These are phyloP conservation scores for Drosophila yakuba DNA, from an alignment of 1,140 invertebrate species.

Conservation along the genomic window DNA sequence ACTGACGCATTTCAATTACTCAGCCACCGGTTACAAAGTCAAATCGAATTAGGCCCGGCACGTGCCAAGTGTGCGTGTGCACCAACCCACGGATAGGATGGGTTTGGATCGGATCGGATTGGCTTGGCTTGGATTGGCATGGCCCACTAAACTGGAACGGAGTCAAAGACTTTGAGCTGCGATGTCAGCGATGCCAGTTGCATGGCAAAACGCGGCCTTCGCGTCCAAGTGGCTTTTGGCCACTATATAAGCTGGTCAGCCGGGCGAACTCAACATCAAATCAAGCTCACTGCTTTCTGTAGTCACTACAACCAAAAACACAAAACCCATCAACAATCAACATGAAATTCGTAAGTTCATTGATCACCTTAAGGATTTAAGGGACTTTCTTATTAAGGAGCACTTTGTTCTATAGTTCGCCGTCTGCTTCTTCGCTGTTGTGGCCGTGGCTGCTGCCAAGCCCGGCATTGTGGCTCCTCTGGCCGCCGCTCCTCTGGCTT, in stretches of 20 bases:
- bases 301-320: constrained; percentile 35
- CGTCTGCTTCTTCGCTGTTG: constrained; percentile 75
- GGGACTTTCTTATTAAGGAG: background rate
- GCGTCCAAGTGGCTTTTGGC: background rate
- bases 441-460: constrained; percentile 65
- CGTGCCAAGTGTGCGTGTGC: constrained; percentile 59
- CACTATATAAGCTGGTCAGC: constrained; percentile 47
- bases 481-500: constrained; percentile 72
- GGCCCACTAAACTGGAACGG: constrained; percentile 50
- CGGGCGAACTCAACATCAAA: constrained; percentile 51
- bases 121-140: constrained; percentile 32
- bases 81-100: constrained; percentile 19
- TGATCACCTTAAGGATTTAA: background rate
- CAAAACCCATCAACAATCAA: constrained; percentile 51
- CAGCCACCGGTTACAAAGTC: constrained; percentile 34
- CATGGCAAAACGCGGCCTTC: constrained; percentile 69
- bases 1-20: constrained; percentile 72
- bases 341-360: constrained; percentile 80
- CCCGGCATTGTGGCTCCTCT: constrained; percentile 51
- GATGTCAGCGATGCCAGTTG: constrained; percentile 49
- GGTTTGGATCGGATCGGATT: constrained; percentile 2
- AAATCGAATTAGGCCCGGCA: constrained; percentile 70
- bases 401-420: constrained; percentile 47
- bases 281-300: constrained; percentile 67
- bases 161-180: constrained; percentile 31